Evolutionary conservation across 2,888 invertebrate genomes (phyloP).

Genomic region (Himalopsyche kuldschensis): DNA sequence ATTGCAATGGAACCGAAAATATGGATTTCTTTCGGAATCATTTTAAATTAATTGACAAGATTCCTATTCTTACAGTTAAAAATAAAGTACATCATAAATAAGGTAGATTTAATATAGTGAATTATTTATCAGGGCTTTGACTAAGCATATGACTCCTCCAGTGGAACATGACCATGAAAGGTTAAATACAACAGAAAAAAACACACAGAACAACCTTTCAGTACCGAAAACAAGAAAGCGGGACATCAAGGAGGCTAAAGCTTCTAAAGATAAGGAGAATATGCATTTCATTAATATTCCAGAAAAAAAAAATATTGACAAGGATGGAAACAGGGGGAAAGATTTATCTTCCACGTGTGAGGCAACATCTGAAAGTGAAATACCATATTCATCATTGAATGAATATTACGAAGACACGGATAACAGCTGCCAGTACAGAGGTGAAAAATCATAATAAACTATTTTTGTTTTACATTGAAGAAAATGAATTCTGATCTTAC

Average conservation of each 20-base stretch:
- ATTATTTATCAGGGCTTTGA: conserved; percentile 60
- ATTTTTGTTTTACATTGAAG: background rate
- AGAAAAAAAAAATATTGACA: conserved; percentile 9
- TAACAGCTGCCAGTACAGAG: conserved; percentile 43
- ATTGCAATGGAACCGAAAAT: too few species aligned
- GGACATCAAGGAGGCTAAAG: conserved; percentile 17
- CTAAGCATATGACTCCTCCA: conserved; percentile 70
- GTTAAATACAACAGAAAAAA: conserved; percentile 50
- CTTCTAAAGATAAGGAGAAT: conserved; percentile 12
- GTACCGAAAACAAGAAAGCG: conserved; percentile 31
- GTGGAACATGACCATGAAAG: conserved; percentile 52
- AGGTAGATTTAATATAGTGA: background rate
- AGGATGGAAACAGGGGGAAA: conserved; percentile 19
- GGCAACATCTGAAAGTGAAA: conserved; percentile 52
- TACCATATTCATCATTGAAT: conserved; percentile 53
- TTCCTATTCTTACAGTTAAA: too few species aligned
- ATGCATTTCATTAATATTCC: background rate
- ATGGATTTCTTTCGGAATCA: too few species aligned
- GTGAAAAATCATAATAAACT: conserved; percentile 44
- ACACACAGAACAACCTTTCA: conserved; percentile 46
- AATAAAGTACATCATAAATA: too few species aligned
- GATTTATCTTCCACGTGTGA: conserved; percentile 42
- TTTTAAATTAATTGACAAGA: too few species aligned
- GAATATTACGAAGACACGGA: conserved; percentile 51
- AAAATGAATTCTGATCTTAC: background rate